Percentiles rank a stretch among this genome's conserved stretches.
phyloP scores from a whole-genome alignment of 1,140 invertebrate genomes.

The Calycopis cecrops region DNA sequence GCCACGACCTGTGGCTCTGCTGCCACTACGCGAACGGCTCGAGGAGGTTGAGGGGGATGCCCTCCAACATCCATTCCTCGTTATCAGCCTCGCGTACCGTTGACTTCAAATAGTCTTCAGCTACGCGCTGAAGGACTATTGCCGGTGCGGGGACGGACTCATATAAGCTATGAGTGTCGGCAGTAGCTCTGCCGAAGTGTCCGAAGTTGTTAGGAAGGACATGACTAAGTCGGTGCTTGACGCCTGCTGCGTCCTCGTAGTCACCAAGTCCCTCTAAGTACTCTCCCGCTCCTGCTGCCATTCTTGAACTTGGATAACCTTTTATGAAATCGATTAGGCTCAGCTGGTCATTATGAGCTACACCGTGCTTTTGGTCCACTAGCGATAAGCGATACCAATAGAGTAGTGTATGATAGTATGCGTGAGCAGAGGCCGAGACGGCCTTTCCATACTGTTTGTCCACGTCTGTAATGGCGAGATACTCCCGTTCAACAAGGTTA shows the following conservation, averaged over 20 bases:
- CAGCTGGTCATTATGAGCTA: constrained; percentile 9
- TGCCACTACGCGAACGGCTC: too few relatives aligned
- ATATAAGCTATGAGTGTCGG: constrained; percentile 10
- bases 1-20: too few relatives aligned
- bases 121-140: neutral
- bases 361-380: neutral
- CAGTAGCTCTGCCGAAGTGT: constrained; percentile 14
- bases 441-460: neutral
- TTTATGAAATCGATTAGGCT: neutral
- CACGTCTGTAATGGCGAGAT: too few relatives aligned
- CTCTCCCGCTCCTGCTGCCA: constrained; percentile 15
- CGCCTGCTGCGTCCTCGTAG: constrained; percentile 13
- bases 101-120: neutral
- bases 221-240: constrained; percentile 4
- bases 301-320: neutral
- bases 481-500: too few relatives aligned
- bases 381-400: too few relatives aligned
- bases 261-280: constrained; percentile 19
- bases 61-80: neutral
- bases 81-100: neutral
- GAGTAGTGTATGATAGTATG: too few relatives aligned
- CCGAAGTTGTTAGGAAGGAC: constrained; percentile 1
- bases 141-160: constrained; percentile 13
- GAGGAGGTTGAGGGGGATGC: neutral
- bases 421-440: too few relatives aligned